These are phyloP conservation scores for Oryzias javanicus DNA, from an alignment of 2,113 vertebrate genomes.

Conservation along the genomic window DNA sequence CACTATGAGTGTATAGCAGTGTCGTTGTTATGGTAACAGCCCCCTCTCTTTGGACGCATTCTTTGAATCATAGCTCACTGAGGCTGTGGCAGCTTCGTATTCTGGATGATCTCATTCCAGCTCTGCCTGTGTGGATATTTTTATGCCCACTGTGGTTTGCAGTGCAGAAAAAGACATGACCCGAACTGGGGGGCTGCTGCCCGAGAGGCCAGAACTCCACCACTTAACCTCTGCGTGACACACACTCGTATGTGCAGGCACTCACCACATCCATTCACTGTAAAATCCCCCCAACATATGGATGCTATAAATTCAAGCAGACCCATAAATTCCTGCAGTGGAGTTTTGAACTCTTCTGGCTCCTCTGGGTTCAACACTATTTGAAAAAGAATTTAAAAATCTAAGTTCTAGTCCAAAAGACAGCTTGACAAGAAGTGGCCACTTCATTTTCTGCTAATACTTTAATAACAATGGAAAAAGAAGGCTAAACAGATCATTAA, in stretches of 20 bases:
- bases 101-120: conserved; percentile 17
- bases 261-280: conserved; percentile 36
- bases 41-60: conserved; percentile 8
- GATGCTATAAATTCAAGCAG: conserved; percentile 59
- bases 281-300: conserved; percentile 54
- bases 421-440: conserved; percentile 20
- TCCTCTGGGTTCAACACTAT: conserved; percentile 36
- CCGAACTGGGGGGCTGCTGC: conserved; percentile 37
- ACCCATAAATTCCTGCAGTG: conserved; percentile 54
- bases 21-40: conserved; percentile 13
- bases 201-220: conserved; percentile 59
- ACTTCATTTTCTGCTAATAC: neutral
- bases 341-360: conserved; percentile 28
- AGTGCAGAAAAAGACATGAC: conserved; percentile 44
- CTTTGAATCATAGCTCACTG: conserved; percentile 24
- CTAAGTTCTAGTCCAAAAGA: conserved; percentile 30
- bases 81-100: conserved; percentile 13
- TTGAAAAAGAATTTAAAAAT: conserved; percentile 25
- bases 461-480: conserved; percentile 10
- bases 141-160: conserved; percentile 33
- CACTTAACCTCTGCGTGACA: conserved; percentile 59
- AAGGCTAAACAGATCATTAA: neutral
- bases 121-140: conserved; percentile 13
- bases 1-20: conserved; percentile 9
- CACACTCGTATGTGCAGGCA: conserved; percentile 11